Percentiles rank a stretch among this genome's conserved stretches.
phyloP scores from a whole-genome alignment of 2,113 vertebrate genomes.

The Gobiocypris rarus region DNA sequence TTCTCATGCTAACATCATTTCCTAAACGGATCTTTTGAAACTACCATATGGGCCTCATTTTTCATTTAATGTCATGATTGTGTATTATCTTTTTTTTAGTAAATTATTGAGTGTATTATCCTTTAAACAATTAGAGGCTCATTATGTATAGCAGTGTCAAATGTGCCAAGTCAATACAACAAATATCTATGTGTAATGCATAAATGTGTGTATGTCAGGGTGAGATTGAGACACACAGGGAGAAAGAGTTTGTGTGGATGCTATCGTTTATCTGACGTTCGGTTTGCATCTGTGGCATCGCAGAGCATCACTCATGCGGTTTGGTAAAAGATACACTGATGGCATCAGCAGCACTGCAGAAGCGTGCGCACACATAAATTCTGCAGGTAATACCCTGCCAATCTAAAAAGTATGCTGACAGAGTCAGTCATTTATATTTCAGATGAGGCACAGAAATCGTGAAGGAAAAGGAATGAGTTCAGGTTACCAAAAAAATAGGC shows the following conservation, averaged over 20 bases:
- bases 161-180: background rate
- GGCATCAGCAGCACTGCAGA: conserved; percentile 37
- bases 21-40: conserved; percentile 21
- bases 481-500: background rate
- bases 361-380: conserved; percentile 5
- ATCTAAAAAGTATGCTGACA: conserved; percentile 32
- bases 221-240: background rate
- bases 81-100: background rate
- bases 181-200: background rate
- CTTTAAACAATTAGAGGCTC: conserved; percentile 1
- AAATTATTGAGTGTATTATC: background rate
- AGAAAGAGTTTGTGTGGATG: conserved; percentile 38
- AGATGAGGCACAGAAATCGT: conserved; percentile 32
- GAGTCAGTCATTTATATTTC: conserved; percentile 39
- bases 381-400: conserved; percentile 27
- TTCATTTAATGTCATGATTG: background rate
- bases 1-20: conserved; percentile 32
- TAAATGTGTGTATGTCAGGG: background rate
- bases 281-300: conserved; percentile 35
- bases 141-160: conserved; percentile 5
- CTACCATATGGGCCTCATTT: conserved; percentile 32
- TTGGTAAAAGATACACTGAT: conserved; percentile 41
- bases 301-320: conserved; percentile 44
- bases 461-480: conserved; percentile 28
- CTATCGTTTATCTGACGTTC: conserved; percentile 25